Base-by-base conservation (phyloP, 2,888 invertebrate species). In the Bombylius discolor region DNA sequence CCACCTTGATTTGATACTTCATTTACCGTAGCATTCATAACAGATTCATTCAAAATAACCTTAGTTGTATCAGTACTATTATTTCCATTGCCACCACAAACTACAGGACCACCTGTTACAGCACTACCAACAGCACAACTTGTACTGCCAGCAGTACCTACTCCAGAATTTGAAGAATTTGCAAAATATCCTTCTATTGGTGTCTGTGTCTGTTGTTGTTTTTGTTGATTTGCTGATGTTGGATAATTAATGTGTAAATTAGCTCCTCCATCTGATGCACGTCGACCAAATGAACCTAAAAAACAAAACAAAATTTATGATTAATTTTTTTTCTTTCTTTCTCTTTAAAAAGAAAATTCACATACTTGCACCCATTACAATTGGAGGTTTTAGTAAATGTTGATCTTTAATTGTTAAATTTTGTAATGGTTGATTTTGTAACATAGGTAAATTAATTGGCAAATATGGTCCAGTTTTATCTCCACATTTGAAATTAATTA, bases 241-340 rank as follows among this genome's bases (percentile, higher is more conserved):
- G 66, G 81, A 67, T 81, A 83, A 66, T 78, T 81, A 63, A 84
- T 82, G 63, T 89, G 89, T 62, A 95, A 82, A 77, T 95, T 93
- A 55, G 95, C 94, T 56, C 95, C 95, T 64, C 96, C 96, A 76
- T 96, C 96, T 47, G 95, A 95, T 53, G 95, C 95, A 64, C 96
- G 82, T 47, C 96, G 81, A 7, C 92, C 92, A 75, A 91, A 90
- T 52, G 86, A 82, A 48, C 88, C 87, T 63, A 56, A 61, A 47
- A 56, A 39, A 4, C 57, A 47, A 52, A 13, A 51, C 42, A 11
- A 52, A 57, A 58, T n/a, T 11, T 6, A 52, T 13, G 39, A 53
- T 13, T 31, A 8, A 23, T 23, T 23, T 23, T 23, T 23, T 23
- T 23, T 23, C n/a, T 23, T 23, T 23, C 23, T 23, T 23, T 36